A percentile compares a stretch with the other conserved stretches of the same genome.
Evolutionary conservation across 2,888 invertebrate genomes (phyloP).

Genomic region (Pasiphila rectangulata): DNA sequence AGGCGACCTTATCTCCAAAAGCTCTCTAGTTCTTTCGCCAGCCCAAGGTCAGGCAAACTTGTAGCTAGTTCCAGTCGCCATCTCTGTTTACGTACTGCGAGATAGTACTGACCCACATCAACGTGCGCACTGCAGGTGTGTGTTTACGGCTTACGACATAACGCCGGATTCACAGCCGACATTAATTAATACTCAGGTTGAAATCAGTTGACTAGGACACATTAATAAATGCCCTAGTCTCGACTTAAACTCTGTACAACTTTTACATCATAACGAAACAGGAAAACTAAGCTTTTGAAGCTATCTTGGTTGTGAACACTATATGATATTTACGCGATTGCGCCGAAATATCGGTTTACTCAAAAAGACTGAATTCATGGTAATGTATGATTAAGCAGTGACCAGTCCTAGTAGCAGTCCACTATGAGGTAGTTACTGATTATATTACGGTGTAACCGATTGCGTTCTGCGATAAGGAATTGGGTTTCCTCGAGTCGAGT

Average conservation of each 20-base stretch:
- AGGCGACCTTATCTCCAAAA: background rate
- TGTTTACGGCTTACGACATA: constrained; percentile 54
- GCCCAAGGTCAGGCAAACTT: background rate
- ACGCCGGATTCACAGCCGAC: constrained; percentile 40
- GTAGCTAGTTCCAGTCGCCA: background rate
- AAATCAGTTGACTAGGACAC: too few species aligned
- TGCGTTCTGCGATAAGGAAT: background rate
- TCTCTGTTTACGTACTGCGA: constrained; percentile 39
- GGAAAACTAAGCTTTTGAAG: too few species aligned
- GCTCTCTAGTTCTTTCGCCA: background rate
- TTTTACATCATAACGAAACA: too few species aligned
- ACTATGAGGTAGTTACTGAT: background rate
- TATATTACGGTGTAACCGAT: background rate
- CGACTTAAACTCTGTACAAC: too few species aligned
- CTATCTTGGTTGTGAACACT: too few species aligned
- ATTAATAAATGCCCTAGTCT: too few species aligned
- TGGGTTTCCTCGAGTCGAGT: background rate
- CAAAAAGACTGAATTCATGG: too few species aligned
- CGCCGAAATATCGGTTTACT: too few species aligned
- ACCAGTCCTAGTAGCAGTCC: background rate
- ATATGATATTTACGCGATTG: too few species aligned
- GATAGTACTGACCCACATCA: constrained; percentile 62
- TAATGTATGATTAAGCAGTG: background rate
- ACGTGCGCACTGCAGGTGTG: constrained; percentile 40
- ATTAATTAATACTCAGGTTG: too few species aligned